Conservation (phyloP, 2,888 invertebrate species). For the Drosophila rubida region DNA sequence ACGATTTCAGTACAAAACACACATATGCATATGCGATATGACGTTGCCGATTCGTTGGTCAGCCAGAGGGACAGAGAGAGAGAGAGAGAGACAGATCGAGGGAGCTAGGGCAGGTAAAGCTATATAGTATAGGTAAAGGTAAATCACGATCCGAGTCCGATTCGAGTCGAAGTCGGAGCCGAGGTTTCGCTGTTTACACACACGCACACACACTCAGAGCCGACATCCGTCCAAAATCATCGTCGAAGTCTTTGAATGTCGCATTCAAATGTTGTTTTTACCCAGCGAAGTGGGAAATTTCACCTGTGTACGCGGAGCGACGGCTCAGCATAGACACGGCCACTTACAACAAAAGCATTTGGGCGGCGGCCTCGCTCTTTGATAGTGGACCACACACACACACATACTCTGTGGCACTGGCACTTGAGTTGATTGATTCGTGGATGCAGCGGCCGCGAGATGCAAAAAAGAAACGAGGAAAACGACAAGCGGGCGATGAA, state of each 20-base stretch:
- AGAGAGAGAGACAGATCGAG: neutral
- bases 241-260: conserved; percentile 69
- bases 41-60: conserved; percentile 72
- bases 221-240: conserved; percentile 63
- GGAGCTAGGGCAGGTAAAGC: conserved; percentile 43
- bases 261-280: conserved; percentile 80
- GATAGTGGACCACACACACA: conserved; percentile 75
- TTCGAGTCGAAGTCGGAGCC: conserved; percentile 3
- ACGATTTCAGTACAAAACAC: conserved; percentile 38
- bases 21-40: conserved; percentile 46
- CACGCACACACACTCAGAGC: conserved; percentile 42
- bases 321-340: conserved; percentile 65
- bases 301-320: conserved; percentile 72
- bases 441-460: conserved; percentile 70
- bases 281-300: conserved; percentile 78
- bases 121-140: conserved; percentile 13
- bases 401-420: conserved; percentile 33
- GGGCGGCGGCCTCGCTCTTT: conserved; percentile 69
- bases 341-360: conserved; percentile 79
- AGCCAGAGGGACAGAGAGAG: neutral
- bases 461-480: conserved; percentile 56
- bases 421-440: conserved; percentile 79
- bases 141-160: conserved; percentile 34
- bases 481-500: conserved; percentile 1
- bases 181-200: conserved; percentile 67